Base-by-base conservation (phyloP, 1,140 invertebrate species). In the Ceratina calcarata region DNA sequence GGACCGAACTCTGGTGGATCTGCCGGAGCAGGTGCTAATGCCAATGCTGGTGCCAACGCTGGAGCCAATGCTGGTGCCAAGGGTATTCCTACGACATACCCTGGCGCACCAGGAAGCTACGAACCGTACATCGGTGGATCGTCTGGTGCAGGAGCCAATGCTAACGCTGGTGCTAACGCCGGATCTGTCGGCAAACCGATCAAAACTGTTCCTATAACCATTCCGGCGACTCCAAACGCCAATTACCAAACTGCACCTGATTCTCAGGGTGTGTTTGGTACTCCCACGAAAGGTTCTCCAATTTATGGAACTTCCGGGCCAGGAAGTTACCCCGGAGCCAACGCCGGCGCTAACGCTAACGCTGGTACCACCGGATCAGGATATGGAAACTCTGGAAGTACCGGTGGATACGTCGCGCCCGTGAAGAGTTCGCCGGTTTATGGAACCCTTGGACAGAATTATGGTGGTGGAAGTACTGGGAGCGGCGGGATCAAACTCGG, bases 131-230 rank as follows among this genome's bases (percentile, higher is more conserved):
- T 37, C 32, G 32, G 32, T 37, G 32, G 32, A 37, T 37, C 32
- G 6, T 37, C 77, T 12, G 60, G 27, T 18, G 49, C 55, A 20
- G 77, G 58, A 65, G 76, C 67, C 45, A 70, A 64, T 3, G 86
- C 84, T 7, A 85, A 74, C 69, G 84, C 72, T 60, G 71, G 60
- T 0, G 84, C 82, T 1, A 85, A 77, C 62, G 79, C 7, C 7
- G 80, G 72, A 6, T 22, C 15, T 1, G 65, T 65, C 24, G 27
- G 16, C 4, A 32, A 20, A 3, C 78, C 72, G 0, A 7, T 71
- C 3, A 65, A 80, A 2, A 2, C 10, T 10, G 2, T 2, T 12
- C 65, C 69, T 0, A 3, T 53, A 12, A 18, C 49, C 13, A 24
- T 49, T 1, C 45, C 37, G 12, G 22, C 49, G 0, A 37, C 37